Evolutionary conservation across 2,888 invertebrate species (phyloP), one percentile per base, ranked within the genome.

Genomic region (Tetranychus truncatus): DNA sequence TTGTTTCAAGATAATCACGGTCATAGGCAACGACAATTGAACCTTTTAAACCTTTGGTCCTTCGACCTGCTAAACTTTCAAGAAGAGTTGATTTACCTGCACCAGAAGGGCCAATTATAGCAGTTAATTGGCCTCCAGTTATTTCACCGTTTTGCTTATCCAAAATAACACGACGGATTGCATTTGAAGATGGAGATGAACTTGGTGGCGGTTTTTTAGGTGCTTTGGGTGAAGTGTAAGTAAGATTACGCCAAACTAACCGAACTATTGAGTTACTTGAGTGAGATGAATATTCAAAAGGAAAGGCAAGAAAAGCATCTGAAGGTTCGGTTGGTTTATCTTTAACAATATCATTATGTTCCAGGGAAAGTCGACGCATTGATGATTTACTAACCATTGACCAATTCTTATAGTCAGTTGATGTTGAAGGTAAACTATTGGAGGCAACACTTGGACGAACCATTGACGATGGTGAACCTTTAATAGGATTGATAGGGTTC

Each of bases 71-170:
- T 15, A 77, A 66, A 73, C 77, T 74, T 46, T 77, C 76, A 11
- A 77, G 55, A 11, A 77, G 69, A 18, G 77, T 77, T 8, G 73
- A 76, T 66, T 77, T 77, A 24, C 77, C 77, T 8, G 77, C 76
- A 3, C 77, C 77, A 7, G 66, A 71, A 6, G 77, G 77, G 18
- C 77, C 77, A 45, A 77, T 72, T 45, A 77, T 76, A 18, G 76
- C 77, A 7, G 76, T 76, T 44, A 77, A 55, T 65, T 72, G 20
- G 7, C 77, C 77, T 24, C 75, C 72, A 11, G 44, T 24, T 6
- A 76, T 74, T 34, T 65, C 21, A 24, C 77, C 77, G 24, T 72
- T 77, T 34, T 77, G 69, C 8, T 66, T 66, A 44, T 67, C 73
- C 34, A 44, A 76, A 21, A 18, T 77, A 21, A 73, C 65, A 20